Evolutionary conservation across 2,888 invertebrate species (phyloP).

Genomic region (Rhopalosiphum nymphaeae): DNA sequence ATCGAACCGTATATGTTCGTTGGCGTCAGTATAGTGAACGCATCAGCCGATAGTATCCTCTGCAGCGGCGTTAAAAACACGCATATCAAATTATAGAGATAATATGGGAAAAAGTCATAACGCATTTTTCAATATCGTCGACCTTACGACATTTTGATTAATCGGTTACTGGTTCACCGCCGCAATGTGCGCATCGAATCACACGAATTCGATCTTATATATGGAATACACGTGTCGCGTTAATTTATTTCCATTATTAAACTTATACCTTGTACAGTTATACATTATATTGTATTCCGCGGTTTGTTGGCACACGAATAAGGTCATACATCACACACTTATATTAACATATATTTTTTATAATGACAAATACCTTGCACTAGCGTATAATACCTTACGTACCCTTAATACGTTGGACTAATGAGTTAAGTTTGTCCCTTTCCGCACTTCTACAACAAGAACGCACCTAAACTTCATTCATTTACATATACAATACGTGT

Average conservation of each 20-base stretch:
- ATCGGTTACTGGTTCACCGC: background rate
- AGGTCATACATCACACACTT: background rate
- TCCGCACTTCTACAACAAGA: background rate
- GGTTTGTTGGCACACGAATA: background rate
- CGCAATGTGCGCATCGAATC: background rate
- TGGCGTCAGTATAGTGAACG: background rate
- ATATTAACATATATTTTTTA: background rate
- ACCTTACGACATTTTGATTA: background rate
- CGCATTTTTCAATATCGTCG: background rate
- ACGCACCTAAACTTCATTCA: background rate
- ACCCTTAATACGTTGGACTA: background rate
- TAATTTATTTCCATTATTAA: background rate
- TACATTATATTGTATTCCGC: background rate
- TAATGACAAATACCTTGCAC: background rate
- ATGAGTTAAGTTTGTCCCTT: background rate
- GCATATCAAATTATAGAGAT: background rate
- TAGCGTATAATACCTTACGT: too few relatives aligned
- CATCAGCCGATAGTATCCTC: background rate
- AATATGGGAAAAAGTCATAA: background rate
- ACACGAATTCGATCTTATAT: background rate
- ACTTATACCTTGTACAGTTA: background rate
- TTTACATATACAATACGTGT: background rate
- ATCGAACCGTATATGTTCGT: background rate
- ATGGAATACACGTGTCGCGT: background rate
- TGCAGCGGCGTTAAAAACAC: background rate